Percentiles rank a stretch among this genome's conserved stretches.
phyloP scores from a whole-genome alignment of 2,888 invertebrate species.

The Epinotia bilunana region DNA sequence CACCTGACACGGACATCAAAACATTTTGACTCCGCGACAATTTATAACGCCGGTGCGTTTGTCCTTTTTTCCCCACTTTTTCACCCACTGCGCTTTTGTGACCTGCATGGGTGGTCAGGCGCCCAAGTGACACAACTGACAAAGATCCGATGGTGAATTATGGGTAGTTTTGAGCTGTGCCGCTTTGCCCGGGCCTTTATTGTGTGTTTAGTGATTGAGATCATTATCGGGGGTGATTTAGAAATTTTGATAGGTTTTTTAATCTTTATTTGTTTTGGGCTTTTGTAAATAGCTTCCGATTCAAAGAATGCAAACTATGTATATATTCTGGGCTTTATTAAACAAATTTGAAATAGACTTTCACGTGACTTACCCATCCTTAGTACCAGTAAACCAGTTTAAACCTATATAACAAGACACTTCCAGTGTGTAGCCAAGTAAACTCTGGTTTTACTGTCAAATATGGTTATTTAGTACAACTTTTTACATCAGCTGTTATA shows the following conservation, averaged over 20 bases:
- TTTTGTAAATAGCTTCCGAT: neutral
- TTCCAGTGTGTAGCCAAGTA: no score
- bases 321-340: no score
- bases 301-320: neutral
- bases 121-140: conserved; percentile 19
- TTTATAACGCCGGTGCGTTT: conserved; percentile 29
- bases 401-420: no score
- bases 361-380: no score
- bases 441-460: no score
- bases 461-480: no score
- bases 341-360: no score
- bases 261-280: neutral
- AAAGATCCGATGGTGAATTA: conserved; percentile 19
- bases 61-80: conserved; percentile 14
- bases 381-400: no score
- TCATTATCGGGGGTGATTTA: neutral
- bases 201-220: conserved; percentile 27
- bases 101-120: conserved; percentile 15
- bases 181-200: conserved; percentile 8
- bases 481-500: no score
- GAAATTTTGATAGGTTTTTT: conserved; percentile 15
- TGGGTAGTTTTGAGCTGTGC: conserved; percentile 21
- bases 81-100: conserved; percentile 20
- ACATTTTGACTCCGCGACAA: conserved; percentile 31
- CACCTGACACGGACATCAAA: conserved; percentile 22